Evolutionary conservation across 2,797 vertebrate genomes (phyloP), one percentile per base, ranked within the genome.

Genomic region (Poeciliopsis turneri): DNA sequence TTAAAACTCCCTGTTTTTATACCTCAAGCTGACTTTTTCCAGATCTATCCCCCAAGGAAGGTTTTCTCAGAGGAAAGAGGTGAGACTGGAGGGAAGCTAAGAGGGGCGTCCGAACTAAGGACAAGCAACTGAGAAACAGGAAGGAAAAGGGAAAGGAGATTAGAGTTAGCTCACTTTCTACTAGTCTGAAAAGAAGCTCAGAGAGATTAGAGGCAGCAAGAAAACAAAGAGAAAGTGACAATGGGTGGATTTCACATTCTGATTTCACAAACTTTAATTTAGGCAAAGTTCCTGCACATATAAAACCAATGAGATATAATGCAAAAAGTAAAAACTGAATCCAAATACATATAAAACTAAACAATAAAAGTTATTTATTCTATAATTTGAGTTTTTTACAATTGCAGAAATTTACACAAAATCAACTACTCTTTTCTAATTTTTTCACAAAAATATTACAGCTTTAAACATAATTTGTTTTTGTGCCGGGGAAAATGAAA

Each of bases 1-100:
- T 70, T 79, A 71, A 64, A 82, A 75, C 78, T 72, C 69, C 47
- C 92, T 84, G 94, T 94, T 95, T 94, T 85, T 94, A 86, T 93
- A 96, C 94, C 90, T 93, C 80, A 91, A 95, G 93, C 94, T 95
- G 93, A 92, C 92, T 96, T 94, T 95, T 87, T 90, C 93, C 95
- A 96, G 92, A 93, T 95, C 94, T 90, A 87, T 92, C 90, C 94
- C 90, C 87, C 92, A 94, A 87, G 91, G 94, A 94, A 87, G 92
- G 93, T 88, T 95, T 94, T 95, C 93, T 91, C 85, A 95, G 89
- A 94, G 94, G 94, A 94, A 84, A 93, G 91, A 95, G 90, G 90
- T 92, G 93, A 94, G 84, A 94, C 93, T 95, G 87, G 80, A 93
- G 89, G 92, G 94, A 92, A 90, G 92, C 88, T 91, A 91, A 81